Evolutionary conservation across 2,113 vertebrate species (phyloP).

Genomic region (Empidonax alnorum): DNA sequence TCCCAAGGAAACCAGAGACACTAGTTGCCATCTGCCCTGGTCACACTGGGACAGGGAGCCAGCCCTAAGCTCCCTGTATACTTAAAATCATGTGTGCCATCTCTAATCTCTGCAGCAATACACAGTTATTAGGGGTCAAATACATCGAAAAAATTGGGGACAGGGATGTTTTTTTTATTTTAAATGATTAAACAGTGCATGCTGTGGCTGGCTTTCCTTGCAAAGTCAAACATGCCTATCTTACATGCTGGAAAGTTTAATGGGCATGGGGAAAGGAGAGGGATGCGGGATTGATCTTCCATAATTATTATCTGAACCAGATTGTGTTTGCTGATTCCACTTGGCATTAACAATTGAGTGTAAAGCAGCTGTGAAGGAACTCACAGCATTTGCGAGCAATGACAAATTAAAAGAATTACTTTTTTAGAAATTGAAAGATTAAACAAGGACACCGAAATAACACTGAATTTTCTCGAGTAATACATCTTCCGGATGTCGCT

Average conservation of each 20-base stretch:
- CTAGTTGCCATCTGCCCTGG: neutral
- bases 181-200: neutral
- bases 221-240: neutral
- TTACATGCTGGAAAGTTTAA: neutral
- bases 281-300: neutral
- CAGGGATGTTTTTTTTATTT: neutral
- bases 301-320: slow-evolving; percentile 35
- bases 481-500: slow-evolving; percentile 53
- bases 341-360: slow-evolving; percentile 1
- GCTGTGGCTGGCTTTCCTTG: neutral
- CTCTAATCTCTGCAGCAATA: neutral
- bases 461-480: slow-evolving; percentile 2
- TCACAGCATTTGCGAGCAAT: neutral
- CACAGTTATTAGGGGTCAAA: neutral
- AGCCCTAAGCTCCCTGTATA: neutral
- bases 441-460: slow-evolving; percentile 36
- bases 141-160: neutral
- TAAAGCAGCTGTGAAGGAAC: slow-evolving; percentile 49
- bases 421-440: slow-evolving; percentile 47
- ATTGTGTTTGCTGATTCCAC: slow-evolving; percentile 31
- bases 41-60: neutral
- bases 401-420: slow-evolving; percentile 41
- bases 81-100: neutral
- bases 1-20: neutral
- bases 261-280: neutral